These are phyloP conservation scores for Diorhabda sublineata DNA, from an alignment of 1,140 invertebrate genomes.

Conservation along the genomic window DNA sequence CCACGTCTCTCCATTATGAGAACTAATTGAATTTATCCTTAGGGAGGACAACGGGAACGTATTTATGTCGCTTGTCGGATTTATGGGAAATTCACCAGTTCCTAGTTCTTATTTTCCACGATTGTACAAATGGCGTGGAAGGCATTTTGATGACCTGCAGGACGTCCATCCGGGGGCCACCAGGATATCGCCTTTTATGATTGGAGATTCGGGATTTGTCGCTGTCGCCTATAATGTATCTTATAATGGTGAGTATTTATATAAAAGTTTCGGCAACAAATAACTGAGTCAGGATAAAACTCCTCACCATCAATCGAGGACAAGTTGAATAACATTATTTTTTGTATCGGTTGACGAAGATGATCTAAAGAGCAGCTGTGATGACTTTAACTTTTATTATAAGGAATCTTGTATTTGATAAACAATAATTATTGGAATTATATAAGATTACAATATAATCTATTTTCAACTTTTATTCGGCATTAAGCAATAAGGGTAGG, in stretches of 20 bases:
- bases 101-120: slow-evolving; percentile 6
- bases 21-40: slow-evolving; percentile 21
- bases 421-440: too few species aligned
- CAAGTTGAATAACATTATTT: too few species aligned
- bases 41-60: slow-evolving; percentile 32
- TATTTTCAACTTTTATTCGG: too few species aligned
- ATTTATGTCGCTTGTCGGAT: slow-evolving; percentile 38
- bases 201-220: slow-evolving; percentile 43
- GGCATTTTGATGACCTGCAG: slow-evolving; percentile 52
- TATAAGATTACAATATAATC: too few species aligned
- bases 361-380: too few species aligned
- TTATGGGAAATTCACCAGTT: slow-evolving; percentile 7
- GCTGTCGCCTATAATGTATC: slow-evolving; percentile 49
- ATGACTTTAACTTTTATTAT: too few species aligned
- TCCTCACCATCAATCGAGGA: too few species aligned
- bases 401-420: too few species aligned
- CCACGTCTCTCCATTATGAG: slow-evolving; percentile 4
- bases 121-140: slow-evolving; percentile 50
- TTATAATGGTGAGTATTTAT: slow-evolving; percentile 38
- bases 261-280: too few species aligned
- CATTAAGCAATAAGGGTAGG: too few species aligned
- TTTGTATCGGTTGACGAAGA: too few species aligned
- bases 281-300: too few species aligned
- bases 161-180: slow-evolving; percentile 43
- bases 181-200: slow-evolving; percentile 46